Evolutionary conservation across 1,140 invertebrate genomes (phyloP), one percentile per base, ranked within the genome.

Genomic region (Agrilus planipennis): DNA sequence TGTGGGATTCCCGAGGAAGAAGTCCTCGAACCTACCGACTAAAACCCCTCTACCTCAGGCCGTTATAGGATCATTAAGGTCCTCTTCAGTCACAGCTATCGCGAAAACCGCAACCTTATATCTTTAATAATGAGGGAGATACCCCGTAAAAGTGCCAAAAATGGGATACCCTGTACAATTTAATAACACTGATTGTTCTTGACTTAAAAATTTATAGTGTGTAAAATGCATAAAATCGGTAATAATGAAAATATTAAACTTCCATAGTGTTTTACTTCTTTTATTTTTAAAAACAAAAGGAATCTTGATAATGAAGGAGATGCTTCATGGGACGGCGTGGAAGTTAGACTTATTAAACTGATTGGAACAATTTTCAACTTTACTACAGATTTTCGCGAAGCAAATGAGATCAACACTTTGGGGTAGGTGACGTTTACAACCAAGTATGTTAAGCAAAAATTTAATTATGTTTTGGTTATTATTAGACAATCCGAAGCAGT

Each of bases 291-390:
- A n/a, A n/a, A n/a, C n/a, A n/a, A n/a, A n/a, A 51, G 54, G 41
- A 50, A 47, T 34, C 53, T 62, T 39, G 61, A 62, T 30, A 63
- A 61, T 12, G 65, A 69, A 38, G 63, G 64, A 9, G 57, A 64
- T 45, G 55, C 70, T 0, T 46, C 57, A 14, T 81, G 75, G 74
- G 79, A 82, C 56, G 80, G 80, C 7, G 60, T 80, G 16, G 81
- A 84, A 66, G 61, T 77, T 25, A 64, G 74, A 45, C 49, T 83
- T 18, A 45, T 83, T 0, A 67, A 67, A 23, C 48, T 81, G 29
- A 57, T 82, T 6, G 67, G 71, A 0, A 54, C 68, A 44, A 64
- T 69, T 35, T 69, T 79, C 30, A 82, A 83, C 57, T 81, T 84
- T 47, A 75, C 77, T 0, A 63, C 75, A 5, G 79, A 81, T 49